phyloP scores from a whole-genome alignment of 2,797 vertebrate species.

The Sternarchorhynchus goeldii region DNA sequence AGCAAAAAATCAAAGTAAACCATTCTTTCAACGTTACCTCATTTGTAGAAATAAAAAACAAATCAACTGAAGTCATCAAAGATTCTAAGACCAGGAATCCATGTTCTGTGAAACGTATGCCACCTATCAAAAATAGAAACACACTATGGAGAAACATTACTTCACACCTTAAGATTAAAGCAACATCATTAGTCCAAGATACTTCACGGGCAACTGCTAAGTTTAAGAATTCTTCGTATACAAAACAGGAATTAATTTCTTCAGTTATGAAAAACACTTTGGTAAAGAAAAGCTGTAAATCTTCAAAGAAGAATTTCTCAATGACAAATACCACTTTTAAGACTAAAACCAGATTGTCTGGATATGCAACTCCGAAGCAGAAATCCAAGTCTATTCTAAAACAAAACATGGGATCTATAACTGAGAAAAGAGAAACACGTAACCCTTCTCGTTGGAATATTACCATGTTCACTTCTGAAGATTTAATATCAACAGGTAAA shows the following conservation, averaged over 20 bases:
- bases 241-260: not conserved
- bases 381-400: not conserved
- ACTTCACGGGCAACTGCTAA: not conserved
- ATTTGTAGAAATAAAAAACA: slow-evolving; percentile 1
- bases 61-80: not conserved
- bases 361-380: not conserved
- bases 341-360: not conserved
- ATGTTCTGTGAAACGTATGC: not conserved
- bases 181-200: not conserved
- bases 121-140: not conserved
- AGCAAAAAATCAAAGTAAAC: not conserved
- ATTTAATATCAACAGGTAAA: slow-evolving; percentile 12
- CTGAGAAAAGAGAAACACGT: not conserved
- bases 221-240: slow-evolving; percentile 1
- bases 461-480: not conserved
- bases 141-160: not conserved
- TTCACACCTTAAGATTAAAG: not conserved
- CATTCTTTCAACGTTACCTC: no score
- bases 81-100: not conserved
- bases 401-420: not conserved
- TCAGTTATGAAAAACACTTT: not conserved
- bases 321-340: not conserved
- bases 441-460: not conserved
- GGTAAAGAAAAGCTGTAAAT: not conserved
- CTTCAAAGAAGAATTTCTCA: not conserved